phyloP scores from a whole-genome alignment of 2,113 vertebrate species.

The Willisornis vidua region DNA sequence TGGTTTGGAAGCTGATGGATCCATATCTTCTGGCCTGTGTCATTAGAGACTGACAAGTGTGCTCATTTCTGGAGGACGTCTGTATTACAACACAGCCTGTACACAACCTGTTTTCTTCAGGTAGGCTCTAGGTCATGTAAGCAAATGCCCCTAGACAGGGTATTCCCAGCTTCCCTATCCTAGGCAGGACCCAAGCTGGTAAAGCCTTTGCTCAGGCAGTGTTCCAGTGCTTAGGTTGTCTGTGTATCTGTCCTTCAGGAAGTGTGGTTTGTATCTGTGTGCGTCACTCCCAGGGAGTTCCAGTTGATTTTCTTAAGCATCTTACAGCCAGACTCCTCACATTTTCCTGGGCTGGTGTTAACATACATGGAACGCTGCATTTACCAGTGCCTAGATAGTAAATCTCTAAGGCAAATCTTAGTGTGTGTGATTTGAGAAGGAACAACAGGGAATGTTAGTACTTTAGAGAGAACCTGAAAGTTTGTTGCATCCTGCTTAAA shows the following conservation, averaged over 20 bases:
- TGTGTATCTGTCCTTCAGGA: neutral
- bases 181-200: neutral
- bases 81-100: neutral
- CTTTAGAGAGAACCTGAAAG: neutral
- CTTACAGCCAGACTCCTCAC: neutral
- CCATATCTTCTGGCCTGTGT: fast-evolving
- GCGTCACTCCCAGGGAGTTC: neutral
- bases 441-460: neutral
- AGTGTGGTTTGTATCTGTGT: neutral
- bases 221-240: neutral
- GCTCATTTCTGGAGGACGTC: neutral
- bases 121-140: neutral
- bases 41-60: neutral
- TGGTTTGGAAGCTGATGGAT: neutral
- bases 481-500: neutral
- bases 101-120: neutral
- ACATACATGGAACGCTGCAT: neutral
- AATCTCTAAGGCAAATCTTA: neutral
- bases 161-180: neutral
- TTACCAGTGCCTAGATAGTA: neutral
- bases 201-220: neutral
- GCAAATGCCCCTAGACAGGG: neutral
- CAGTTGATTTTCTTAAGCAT: neutral
- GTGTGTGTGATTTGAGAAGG: neutral
- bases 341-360: neutral